Conservation (phyloP, 2,888 invertebrate genomes). For the Troglohyphantes excavatus region DNA sequence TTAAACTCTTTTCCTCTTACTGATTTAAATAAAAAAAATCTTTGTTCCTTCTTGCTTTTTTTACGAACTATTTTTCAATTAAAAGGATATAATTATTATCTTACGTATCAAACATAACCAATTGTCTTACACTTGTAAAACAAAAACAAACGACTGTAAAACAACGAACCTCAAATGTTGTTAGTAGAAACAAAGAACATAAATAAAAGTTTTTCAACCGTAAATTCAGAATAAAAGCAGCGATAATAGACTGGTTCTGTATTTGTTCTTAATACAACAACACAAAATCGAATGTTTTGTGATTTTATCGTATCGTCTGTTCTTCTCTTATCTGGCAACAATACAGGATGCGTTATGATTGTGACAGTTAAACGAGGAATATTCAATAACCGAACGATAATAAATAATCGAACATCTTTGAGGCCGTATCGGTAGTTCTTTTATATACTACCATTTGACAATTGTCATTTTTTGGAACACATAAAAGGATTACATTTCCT, state of each 20-base stretch:
- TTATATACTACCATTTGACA: not conserved
- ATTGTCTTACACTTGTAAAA: too few species aligned
- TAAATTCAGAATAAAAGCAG: not conserved
- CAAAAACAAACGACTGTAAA: too few species aligned
- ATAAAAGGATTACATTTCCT: slow-evolving; percentile 24
- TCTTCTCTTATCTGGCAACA: slow-evolving; percentile 26
- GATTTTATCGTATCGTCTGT: slow-evolving; percentile 43
- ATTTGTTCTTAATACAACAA: not conserved
- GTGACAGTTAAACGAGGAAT: slow-evolving; percentile 38
- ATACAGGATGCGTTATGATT: not conserved
- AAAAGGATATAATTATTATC: too few species aligned
- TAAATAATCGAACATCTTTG: slow-evolving; percentile 40
- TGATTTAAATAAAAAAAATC: too few species aligned
- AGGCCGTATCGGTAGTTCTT: not conserved
- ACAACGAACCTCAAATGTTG: too few species aligned
- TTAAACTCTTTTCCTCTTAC: too few species aligned
- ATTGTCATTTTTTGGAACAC: slow-evolving; percentile 14
- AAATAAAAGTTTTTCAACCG: not conserved
- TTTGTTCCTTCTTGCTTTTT: too few species aligned
- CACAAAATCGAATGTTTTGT: slow-evolving; percentile 34
- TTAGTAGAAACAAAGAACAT: not conserved
- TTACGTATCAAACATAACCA: too few species aligned
- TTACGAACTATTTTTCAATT: too few species aligned
- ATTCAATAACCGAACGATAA: slow-evolving; percentile 26
- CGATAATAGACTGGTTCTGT: not conserved